phyloP scores from a whole-genome alignment of 2,888 invertebrate genomes.

The Eilema sororculum region DNA sequence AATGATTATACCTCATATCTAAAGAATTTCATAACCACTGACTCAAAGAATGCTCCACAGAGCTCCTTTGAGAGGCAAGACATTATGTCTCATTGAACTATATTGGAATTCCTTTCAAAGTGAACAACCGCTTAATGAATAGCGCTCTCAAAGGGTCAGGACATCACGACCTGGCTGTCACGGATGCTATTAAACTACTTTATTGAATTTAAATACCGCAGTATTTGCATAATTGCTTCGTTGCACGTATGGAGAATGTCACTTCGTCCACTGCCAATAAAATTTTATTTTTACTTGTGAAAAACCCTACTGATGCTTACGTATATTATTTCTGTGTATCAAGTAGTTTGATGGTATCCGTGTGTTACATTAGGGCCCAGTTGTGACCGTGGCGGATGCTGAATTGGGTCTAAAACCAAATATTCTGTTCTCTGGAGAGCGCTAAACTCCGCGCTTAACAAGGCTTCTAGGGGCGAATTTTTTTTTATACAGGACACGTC shows the following conservation, averaged over 20 bases:
- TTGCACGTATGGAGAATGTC: background rate
- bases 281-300: background rate
- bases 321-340: no score
- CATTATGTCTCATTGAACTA: constrained; percentile 27
- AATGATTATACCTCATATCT: background rate
- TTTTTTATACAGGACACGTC: no score
- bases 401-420: no score
- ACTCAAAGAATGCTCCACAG: constrained; percentile 18
- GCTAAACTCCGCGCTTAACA: no score
- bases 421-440: no score
- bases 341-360: no score
- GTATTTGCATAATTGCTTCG: background rate
- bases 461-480: no score
- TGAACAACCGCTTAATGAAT: constrained; percentile 55
- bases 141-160: constrained; percentile 16
- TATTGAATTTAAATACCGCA: background rate
- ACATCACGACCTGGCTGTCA: constrained; percentile 17
- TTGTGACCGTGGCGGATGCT: no score
- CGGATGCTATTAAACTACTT: background rate
- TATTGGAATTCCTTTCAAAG: constrained; percentile 53
- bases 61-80: constrained; percentile 24
- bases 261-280: background rate
- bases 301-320: background rate
- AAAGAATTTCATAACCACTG: constrained; percentile 22
- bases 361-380: no score